Evolutionary conservation across 2,113 vertebrate species (phyloP).

Genomic region (Stegastes partitus): DNA sequence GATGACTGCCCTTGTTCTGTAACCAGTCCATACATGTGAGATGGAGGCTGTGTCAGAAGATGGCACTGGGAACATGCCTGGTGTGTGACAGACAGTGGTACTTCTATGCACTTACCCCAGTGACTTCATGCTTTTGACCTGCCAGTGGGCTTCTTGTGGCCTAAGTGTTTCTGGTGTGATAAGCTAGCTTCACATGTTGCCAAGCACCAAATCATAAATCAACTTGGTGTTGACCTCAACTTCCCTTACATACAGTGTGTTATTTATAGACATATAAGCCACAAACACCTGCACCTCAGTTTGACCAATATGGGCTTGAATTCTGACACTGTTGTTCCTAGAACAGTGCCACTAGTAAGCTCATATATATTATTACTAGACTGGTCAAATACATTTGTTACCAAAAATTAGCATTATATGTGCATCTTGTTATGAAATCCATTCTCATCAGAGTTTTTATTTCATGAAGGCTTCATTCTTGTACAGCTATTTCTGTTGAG

Average conservation of each 20-base stretch:
- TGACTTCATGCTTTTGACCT: slow-evolving; percentile 67
- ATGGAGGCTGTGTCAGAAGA: slow-evolving; percentile 55
- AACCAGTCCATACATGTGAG: slow-evolving; percentile 63
- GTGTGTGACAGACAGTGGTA: slow-evolving; percentile 65
- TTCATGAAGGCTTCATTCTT: no score
- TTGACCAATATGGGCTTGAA: background rate
- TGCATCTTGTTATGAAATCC: no score
- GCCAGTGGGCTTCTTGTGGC: slow-evolving; percentile 19
- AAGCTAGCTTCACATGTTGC: slow-evolving; percentile 15
- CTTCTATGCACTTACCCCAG: slow-evolving; percentile 53
- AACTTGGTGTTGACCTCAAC: slow-evolving; percentile 32
- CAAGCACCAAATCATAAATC: slow-evolving; percentile 19
- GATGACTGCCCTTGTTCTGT: background rate
- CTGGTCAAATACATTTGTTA: no score
- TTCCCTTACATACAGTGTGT: background rate
- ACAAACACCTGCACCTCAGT: slow-evolving; percentile 30
- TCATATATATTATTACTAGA: background rate
- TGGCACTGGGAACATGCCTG: slow-evolving; percentile 74
- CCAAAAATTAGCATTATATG: no score
- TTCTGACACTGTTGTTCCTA: background rate
- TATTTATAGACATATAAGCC: slow-evolving; percentile 6
- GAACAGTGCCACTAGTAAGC: background rate
- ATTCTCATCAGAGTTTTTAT: no score
- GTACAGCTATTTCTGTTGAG: no score
- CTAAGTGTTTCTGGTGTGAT: background rate